Conservation (phyloP, 2,797 vertebrate genomes). For the Oryzias sinensis region DNA sequence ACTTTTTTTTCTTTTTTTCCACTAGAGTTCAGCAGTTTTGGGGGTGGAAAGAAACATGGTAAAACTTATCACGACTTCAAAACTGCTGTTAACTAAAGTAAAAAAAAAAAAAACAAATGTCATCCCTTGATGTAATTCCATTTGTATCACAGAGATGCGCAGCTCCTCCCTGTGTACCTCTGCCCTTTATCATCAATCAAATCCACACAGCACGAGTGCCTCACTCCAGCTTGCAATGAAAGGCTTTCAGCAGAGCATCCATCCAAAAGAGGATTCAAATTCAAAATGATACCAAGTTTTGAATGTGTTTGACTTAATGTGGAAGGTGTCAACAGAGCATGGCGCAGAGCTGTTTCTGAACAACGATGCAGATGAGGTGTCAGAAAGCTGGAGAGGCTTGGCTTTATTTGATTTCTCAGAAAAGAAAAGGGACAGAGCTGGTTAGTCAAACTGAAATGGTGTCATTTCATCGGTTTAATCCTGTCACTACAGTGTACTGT, state of each 20-base stretch:
- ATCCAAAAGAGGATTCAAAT: conserved; percentile 9
- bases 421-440: conserved; percentile 19
- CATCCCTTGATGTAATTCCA: conserved; percentile 50
- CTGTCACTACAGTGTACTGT: conserved; percentile 14
- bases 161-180: conserved; percentile 29
- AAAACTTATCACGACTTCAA: conserved; percentile 51
- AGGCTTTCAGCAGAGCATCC: not conserved
- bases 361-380: conserved; percentile 21
- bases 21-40: conserved; percentile 8
- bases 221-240: conserved; percentile 12
- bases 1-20: not conserved
- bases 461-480: conserved; percentile 31
- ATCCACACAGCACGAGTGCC: conserved; percentile 8
- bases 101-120: conserved; percentile 53
- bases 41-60: conserved; percentile 30
- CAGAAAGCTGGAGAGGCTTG: conserved; percentile 29
- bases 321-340: conserved; percentile 14
- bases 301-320: conserved; percentile 34
- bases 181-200: conserved; percentile 25
- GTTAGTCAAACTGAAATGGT: conserved; percentile 49
- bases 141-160: conserved; percentile 40
- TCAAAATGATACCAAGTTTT: conserved; percentile 43
- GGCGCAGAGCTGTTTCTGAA: conserved; percentile 30
- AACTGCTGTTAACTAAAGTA: conserved; percentile 51
- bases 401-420: conserved; percentile 48